A percentile compares a stretch with the other conserved stretches of the same genome.
Evolutionary conservation across 2,888 invertebrate genomes (phyloP).

Genomic region (Aphelenchoides bicaudatus): DNA sequence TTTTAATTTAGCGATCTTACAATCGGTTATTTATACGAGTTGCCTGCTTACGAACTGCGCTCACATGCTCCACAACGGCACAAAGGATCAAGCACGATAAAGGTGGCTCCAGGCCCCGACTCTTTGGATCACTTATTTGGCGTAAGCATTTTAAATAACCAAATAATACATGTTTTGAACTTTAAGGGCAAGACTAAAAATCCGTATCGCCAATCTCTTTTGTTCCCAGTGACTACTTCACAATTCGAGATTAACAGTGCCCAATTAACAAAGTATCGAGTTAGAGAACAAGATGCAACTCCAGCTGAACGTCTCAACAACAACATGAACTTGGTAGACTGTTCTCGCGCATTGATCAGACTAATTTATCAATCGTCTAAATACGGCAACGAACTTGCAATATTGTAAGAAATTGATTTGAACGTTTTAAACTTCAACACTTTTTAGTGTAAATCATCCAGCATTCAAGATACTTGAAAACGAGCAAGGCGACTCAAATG

Average conservation of each 20-base stretch:
- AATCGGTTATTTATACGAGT: slow-evolving; percentile 8
- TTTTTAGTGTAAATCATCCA: slow-evolving; percentile 13
- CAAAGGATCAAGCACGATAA: background rate
- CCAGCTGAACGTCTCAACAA: slow-evolving; percentile 15
- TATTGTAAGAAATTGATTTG: slow-evolving; percentile 8
- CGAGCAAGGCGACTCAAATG: slow-evolving; percentile 11
- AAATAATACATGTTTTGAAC: background rate
- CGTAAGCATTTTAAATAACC: slow-evolving; percentile 1
- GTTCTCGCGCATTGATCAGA: slow-evolving; percentile 1
- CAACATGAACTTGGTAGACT: slow-evolving; percentile 9
- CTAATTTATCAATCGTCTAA: slow-evolving; percentile 6
- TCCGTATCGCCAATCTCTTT: slow-evolving; percentile 10
- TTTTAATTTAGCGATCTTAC: slow-evolving; percentile 13
- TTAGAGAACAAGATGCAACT: slow-evolving; percentile 7
- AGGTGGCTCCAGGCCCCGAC: slow-evolving; percentile 1
- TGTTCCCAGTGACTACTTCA: slow-evolving; percentile 13
- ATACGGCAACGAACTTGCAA: slow-evolving; percentile 2
- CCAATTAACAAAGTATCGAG: slow-evolving; percentile 7
- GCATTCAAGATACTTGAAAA: slow-evolving; percentile 12
- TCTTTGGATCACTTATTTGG: slow-evolving; percentile 10
- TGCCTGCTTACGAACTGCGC: slow-evolving; percentile 5
- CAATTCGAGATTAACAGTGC: slow-evolving; percentile 12
- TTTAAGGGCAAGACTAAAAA: slow-evolving; percentile 9
- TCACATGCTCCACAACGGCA: background rate
- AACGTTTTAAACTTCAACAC: too few relatives aligned